A percentile compares a stretch with the other conserved stretches of the same genome.
Conservation (phyloP, 2,113 vertebrate genomes). For the Callithrix jacchus region DNA sequence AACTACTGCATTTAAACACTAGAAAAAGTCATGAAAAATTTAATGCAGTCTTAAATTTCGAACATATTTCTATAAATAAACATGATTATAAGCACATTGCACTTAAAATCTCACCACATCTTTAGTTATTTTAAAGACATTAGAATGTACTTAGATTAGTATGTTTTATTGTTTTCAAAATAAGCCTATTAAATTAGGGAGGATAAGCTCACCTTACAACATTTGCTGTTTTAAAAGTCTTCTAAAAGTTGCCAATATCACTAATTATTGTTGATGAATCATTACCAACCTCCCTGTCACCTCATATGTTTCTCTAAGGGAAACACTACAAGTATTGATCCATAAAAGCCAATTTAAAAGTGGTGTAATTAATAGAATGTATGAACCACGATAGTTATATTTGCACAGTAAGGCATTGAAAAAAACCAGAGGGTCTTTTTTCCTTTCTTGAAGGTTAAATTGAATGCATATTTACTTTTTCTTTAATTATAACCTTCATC, state of each 20-base stretch:
- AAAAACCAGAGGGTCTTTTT: slow-evolving; percentile 58
- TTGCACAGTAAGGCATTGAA: slow-evolving; percentile 44
- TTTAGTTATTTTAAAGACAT: slow-evolving; percentile 1
- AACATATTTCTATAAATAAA: slow-evolving; percentile 51
- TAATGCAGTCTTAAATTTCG: slow-evolving; percentile 70
- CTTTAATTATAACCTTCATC: slow-evolving; percentile 40
- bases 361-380: slow-evolving; percentile 29
- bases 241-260: not conserved
- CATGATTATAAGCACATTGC: not conserved
- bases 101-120: not conserved
- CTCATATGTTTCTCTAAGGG: not conserved
- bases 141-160: slow-evolving; percentile 38
- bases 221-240: not conserved
- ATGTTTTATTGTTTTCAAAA: slow-evolving; percentile 49
- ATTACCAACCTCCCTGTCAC: slow-evolving; percentile 27
- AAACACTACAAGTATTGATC: slow-evolving; percentile 5
- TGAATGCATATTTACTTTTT: slow-evolving; percentile 11
- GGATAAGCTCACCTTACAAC: not conserved
- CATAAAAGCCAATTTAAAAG: slow-evolving; percentile 57
- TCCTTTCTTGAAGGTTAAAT: slow-evolving; percentile 60
- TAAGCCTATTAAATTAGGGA: not conserved
- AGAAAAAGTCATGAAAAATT: slow-evolving; percentile 63
- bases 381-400: slow-evolving; percentile 30
- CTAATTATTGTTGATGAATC: slow-evolving; percentile 50
- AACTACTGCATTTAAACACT: slow-evolving; percentile 62